Evolutionary conservation across 2,888 invertebrate genomes (phyloP).

Genomic region (Tenthredo scrophulariae): DNA sequence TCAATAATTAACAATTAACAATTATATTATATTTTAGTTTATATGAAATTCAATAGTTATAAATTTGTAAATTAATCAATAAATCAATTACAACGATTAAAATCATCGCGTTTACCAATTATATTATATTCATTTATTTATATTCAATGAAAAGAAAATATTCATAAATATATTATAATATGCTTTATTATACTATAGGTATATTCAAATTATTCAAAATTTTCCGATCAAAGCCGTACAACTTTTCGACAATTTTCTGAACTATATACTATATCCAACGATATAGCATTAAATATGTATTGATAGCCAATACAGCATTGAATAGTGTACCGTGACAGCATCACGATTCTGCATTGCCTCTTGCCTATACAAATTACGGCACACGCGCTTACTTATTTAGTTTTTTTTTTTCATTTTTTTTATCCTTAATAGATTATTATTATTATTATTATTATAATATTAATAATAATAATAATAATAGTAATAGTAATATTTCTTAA

Average conservation of each 20-base stretch:
- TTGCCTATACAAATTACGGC: neutral
- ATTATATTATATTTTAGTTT: neutral
- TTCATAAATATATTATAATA: neutral
- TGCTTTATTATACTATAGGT: too few species aligned
- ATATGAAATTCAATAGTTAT: neutral
- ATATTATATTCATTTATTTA: neutral
- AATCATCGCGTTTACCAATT: neutral
- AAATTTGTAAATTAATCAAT: neutral
- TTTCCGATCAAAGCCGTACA: neutral
- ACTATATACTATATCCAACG: neutral
- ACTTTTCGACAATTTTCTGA: neutral
- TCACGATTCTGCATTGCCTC: conserved; percentile 35
- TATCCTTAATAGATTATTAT: neutral
- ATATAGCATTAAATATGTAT: neutral
- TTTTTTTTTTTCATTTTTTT: neutral
- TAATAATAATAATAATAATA: neutral
- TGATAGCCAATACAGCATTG: conserved; percentile 40
- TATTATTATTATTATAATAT: neutral
- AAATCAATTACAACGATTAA: neutral
- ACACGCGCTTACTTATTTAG: neutral
- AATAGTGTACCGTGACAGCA: conserved; percentile 42
- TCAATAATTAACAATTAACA: neutral
- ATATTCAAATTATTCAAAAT: neutral
- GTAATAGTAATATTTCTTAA: neutral
- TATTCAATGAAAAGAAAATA: neutral